Base-by-base conservation (phyloP, 2,113 vertebrate genomes). In the Pygoscelis adeliae region DNA sequence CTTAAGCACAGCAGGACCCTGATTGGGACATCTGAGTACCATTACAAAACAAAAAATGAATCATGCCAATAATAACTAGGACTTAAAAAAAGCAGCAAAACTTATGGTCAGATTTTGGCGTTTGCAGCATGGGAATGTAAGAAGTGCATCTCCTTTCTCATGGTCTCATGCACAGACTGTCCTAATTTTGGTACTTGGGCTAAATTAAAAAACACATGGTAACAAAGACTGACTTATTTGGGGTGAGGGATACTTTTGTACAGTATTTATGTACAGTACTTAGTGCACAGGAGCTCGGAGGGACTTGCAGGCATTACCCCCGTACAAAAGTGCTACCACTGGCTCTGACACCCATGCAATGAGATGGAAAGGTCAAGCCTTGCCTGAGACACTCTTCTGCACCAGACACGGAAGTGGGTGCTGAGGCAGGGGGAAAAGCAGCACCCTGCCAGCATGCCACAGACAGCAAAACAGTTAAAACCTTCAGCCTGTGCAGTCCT, bases 41-140 rank as follows among this genome's bases (percentile, higher is more conserved):
- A 84, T 95, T 96, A 89, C 40, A 87, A 92, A 87, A 95, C 89
- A 95, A 92, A 93, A 92, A 95, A 89, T 84, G 56, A 95, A 89
- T 91, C 95, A 92, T 17, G 30, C 34, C 52, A 96, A 42, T 81
- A 95, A 79, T 38, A 92, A 93, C 32, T 84, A 59, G 44, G 30
- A 78, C 65, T 93, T 50, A 11, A 72, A 78, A 83, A 84, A 74
- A 46, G 21, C 55, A 83, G n/a, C 15, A 92, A 90, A 87, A 72
- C 32, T 93, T 95, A 62, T 2, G 4, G 83, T 89, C 89, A 84
- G 52, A 93, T 89, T 90, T 84, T 84, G 83, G 77, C 34, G 0
- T 94, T 87, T 77, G 34, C 5, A 49, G 73, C 44, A 89, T 27
- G 65, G 61, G 44, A 91, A 82, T 46, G 19, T 79, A 58, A 52